These are phyloP conservation scores for Crocodylus rhombifer DNA, from an alignment of 2,797 vertebrate species.

Conservation along the genomic window DNA sequence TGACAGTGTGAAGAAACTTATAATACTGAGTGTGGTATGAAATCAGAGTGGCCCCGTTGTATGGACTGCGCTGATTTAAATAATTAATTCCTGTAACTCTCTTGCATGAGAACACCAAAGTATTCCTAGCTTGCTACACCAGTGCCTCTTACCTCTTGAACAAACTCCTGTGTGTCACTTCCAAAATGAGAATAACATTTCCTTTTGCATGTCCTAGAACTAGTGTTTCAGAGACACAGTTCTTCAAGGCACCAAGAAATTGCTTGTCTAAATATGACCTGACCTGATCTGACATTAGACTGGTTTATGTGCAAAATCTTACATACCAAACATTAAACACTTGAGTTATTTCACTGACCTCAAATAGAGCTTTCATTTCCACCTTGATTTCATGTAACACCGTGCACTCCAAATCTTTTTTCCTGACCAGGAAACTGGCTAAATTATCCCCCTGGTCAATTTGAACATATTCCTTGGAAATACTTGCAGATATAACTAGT, in stretches of 20 bases:
- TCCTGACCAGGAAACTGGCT: not conserved
- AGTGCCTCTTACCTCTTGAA: not conserved
- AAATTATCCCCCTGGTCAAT: not conserved
- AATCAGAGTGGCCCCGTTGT: not conserved
- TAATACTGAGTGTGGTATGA: not conserved
- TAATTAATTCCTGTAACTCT: not conserved
- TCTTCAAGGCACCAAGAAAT: not conserved
- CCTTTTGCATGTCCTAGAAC: not conserved
- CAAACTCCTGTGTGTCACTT: not conserved
- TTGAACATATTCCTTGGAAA: not conserved
- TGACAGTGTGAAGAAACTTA: not conserved
- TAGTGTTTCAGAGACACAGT: not conserved
- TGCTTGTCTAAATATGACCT: not conserved
- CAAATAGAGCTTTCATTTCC: not conserved
- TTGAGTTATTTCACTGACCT: not conserved
- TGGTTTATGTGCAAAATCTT: not conserved
- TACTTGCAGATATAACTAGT: not conserved
- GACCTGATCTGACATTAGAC: not conserved
- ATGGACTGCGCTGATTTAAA: not conserved
- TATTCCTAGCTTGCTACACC: not conserved
- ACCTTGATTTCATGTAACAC: not conserved
- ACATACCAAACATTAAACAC: not conserved
- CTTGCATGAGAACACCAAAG: not conserved
- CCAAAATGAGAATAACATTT: not conserved
- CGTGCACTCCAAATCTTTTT: not conserved